Percentiles rank a stretch among this genome's conserved stretches.
phyloP scores from a whole-genome alignment of 2,888 invertebrate genomes.

The Tiliacea citrago region DNA sequence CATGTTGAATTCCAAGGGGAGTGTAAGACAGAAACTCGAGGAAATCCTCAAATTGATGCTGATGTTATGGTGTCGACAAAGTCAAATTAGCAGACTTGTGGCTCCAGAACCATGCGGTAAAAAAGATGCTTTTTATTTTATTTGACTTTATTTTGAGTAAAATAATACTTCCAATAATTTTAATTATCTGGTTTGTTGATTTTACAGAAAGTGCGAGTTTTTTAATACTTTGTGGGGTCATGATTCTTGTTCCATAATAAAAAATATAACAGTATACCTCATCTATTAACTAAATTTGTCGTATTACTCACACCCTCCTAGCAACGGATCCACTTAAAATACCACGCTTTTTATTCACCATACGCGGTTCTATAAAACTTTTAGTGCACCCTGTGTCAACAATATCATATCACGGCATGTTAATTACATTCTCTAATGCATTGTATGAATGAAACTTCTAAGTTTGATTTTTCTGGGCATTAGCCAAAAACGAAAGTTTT shows the following conservation, averaged over 20 bases:
- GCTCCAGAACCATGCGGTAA: slow-evolving; percentile 91
- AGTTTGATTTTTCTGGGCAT: slow-evolving; percentile 75
- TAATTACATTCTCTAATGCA: slow-evolving; percentile 63
- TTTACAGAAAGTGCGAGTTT: not conserved
- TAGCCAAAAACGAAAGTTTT: slow-evolving; percentile 82
- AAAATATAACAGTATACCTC: not conserved
- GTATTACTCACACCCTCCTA: slow-evolving; percentile 37
- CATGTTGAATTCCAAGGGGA: slow-evolving; percentile 82
- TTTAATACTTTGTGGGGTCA: not conserved
- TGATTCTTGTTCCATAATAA: slow-evolving; percentile 3
- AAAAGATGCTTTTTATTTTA: not conserved
- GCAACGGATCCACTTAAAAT: slow-evolving; percentile 39
- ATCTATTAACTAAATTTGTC: slow-evolving; percentile 14
- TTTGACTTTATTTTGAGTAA: not conserved
- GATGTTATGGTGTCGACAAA: slow-evolving; percentile 95
- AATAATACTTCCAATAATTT: not conserved
- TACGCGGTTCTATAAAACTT: not conserved
- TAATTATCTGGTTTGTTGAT: not conserved
- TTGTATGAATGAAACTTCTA: slow-evolving; percentile 78
- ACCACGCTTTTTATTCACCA: slow-evolving; percentile 2
- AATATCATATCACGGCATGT: slow-evolving; percentile 32
- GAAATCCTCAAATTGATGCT: slow-evolving; percentile 96
- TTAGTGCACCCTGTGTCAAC: not conserved
- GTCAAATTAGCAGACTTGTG: slow-evolving; percentile 92
- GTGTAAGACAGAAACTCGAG: slow-evolving; percentile 92